phyloP scores from a whole-genome alignment of 1,140 invertebrate species.

The Drosophila azteca region DNA sequence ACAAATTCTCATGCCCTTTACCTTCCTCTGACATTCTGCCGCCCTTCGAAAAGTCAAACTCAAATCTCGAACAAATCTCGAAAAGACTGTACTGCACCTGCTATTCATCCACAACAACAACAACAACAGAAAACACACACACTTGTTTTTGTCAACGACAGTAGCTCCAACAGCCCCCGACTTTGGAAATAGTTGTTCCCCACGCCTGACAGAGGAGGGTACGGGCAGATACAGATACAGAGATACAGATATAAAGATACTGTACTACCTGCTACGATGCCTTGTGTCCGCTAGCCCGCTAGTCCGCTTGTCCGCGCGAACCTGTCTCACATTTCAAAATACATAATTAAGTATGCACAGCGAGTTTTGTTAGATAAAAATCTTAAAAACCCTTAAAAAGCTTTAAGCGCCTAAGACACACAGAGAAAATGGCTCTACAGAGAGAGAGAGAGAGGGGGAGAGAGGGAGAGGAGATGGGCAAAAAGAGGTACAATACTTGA shows the following conservation, averaged over 20 bases:
- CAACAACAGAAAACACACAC: no score
- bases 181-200: conserved; percentile 38
- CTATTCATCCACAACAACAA: conserved; percentile 23
- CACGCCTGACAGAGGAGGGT: neutral
- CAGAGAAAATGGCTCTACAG: conserved; percentile 21
- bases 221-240: conserved; percentile 31
- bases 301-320: conserved; percentile 31
- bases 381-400: conserved; percentile 83
- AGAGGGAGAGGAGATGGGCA: neutral
- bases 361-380: conserved; percentile 82
- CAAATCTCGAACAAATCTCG: conserved; percentile 33
- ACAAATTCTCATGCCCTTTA: conserved; percentile 11
- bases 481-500: conserved; percentile 62
- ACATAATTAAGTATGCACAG: conserved; percentile 82
- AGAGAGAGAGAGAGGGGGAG: conserved; percentile 22
- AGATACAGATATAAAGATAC: conserved; percentile 24
- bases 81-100: conserved; percentile 61
- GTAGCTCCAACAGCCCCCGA: conserved; percentile 58
- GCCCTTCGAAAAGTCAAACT: conserved; percentile 31
- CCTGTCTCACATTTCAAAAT: conserved; percentile 82
- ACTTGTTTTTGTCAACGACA: conserved; percentile 65
- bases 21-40: conserved; percentile 15
- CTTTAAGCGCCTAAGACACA: conserved; percentile 80
- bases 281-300: conserved; percentile 14
- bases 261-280: conserved; percentile 40